phyloP scores from a whole-genome alignment of 2,797 vertebrate species.

The Phalloptychus januarius region DNA sequence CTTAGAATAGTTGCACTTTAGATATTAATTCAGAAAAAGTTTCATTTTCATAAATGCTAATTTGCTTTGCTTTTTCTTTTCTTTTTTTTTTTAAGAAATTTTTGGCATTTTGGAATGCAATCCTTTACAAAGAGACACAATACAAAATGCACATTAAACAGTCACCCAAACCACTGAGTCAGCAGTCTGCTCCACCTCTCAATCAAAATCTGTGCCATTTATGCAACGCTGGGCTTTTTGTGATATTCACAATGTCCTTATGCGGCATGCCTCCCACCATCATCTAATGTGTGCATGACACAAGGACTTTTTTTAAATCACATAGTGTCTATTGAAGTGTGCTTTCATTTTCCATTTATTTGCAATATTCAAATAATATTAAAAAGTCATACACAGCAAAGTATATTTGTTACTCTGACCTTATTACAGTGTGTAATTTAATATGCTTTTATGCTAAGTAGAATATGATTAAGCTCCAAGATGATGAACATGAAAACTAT shows the following conservation, averaged over 20 bases:
- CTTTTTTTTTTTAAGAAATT: constrained; percentile 7
- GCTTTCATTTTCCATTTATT: not conserved
- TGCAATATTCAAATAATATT: not conserved
- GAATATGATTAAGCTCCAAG: not conserved
- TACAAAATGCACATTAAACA: constrained; percentile 21
- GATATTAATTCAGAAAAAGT: constrained; percentile 1
- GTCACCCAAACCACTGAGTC: constrained; percentile 24
- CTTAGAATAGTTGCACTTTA: not conserved
- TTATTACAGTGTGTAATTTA: not conserved
- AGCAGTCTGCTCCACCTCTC: constrained; percentile 14
- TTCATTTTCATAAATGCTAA: constrained; percentile 8
- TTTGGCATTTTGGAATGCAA: constrained; percentile 71
- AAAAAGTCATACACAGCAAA: not conserved
- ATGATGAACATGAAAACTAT: not conserved
- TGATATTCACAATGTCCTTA: not conserved
- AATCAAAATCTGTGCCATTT: constrained; percentile 17
- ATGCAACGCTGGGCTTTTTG: not conserved
- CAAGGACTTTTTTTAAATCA: not conserved
- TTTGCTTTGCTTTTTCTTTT: not conserved
- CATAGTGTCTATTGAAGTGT: not conserved
- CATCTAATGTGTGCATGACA: not conserved
- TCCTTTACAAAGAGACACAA: constrained; percentile 49
- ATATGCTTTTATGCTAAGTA: not conserved
- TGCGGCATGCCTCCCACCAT: not conserved
- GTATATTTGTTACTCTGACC: not conserved